These are phyloP conservation scores for Molorchus minor DNA, from an alignment of 2,888 invertebrate species.

Conservation along the genomic window DNA sequence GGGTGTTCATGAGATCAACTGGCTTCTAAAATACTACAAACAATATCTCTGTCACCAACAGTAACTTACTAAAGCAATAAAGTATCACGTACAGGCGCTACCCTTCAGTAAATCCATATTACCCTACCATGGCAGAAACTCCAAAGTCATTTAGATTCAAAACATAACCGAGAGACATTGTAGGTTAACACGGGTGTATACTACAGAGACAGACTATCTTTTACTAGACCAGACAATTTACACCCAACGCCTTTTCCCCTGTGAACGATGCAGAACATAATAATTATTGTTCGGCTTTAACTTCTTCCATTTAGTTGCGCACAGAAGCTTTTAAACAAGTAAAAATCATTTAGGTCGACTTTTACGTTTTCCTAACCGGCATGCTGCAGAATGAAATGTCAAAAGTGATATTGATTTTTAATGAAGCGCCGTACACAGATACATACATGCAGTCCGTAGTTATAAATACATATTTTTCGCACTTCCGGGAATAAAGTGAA, in stretches of 20 bases:
- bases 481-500: too few species aligned
- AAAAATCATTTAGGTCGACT: too few species aligned
- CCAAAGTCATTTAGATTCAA: not conserved
- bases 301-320: too few species aligned
- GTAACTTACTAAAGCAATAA: not conserved
- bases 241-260: too few species aligned
- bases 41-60: not conserved
- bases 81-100: not conserved
- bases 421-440: not conserved
- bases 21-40: too few species aligned
- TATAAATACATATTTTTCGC: too few species aligned
- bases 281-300: too few species aligned
- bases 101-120: not conserved
- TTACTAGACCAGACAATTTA: too few species aligned
- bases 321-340: not conserved
- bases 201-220: not conserved
- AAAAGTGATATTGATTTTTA: constrained; percentile 17
- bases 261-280: too few species aligned
- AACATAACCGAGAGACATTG: not conserved
- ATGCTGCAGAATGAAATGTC: not conserved
- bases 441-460: not conserved
- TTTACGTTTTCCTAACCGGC: not conserved
- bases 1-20: too few species aligned
- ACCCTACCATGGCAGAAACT: not conserved
- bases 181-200: not conserved